Percentiles rank a stretch among this genome's conserved stretches.
phyloP scores from a whole-genome alignment of 2,113 vertebrate genomes.

The Perognathus longimembris region DNA sequence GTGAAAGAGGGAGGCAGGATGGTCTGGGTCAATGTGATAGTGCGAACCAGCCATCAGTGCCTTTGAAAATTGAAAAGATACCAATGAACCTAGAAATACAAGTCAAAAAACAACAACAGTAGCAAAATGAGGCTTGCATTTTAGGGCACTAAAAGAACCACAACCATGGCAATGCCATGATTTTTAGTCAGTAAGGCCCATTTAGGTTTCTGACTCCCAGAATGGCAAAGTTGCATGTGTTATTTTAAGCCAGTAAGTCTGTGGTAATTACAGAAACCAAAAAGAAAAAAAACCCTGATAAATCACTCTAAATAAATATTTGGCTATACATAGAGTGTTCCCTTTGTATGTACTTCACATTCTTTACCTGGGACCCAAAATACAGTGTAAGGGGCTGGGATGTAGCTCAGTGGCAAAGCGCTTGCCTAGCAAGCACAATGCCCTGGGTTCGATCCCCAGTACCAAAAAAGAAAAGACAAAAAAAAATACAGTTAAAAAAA shows the following conservation, averaged over 20 bases:
- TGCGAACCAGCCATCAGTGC: rapidly evolving
- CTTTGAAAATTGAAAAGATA: too few relatives aligned
- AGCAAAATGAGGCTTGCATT: too few relatives aligned
- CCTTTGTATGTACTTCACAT: neutral
- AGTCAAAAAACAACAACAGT: too few relatives aligned
- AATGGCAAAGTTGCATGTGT: neutral
- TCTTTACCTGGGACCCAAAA: neutral
- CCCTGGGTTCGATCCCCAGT: too few relatives aligned
- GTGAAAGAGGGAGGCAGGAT: neutral
- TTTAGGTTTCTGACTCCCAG: neutral
- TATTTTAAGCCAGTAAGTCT: neutral
- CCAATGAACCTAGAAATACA: neutral
- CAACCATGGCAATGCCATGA: rapidly evolving
- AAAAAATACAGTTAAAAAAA: too few relatives aligned
- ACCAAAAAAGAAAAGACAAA: too few relatives aligned
- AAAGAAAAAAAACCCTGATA: neutral
- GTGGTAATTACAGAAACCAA: neutral
- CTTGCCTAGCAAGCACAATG: too few relatives aligned
- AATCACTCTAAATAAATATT: neutral
- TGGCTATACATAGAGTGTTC: neutral
- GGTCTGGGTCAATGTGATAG: too few relatives aligned
- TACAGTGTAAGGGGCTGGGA: too few relatives aligned
- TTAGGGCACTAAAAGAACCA: too few relatives aligned
- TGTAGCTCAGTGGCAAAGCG: too few relatives aligned
- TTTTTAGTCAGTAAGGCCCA: neutral